Evolutionary conservation across 2,113 vertebrate genomes (phyloP).

Genomic region (Prinia subflava): DNA sequence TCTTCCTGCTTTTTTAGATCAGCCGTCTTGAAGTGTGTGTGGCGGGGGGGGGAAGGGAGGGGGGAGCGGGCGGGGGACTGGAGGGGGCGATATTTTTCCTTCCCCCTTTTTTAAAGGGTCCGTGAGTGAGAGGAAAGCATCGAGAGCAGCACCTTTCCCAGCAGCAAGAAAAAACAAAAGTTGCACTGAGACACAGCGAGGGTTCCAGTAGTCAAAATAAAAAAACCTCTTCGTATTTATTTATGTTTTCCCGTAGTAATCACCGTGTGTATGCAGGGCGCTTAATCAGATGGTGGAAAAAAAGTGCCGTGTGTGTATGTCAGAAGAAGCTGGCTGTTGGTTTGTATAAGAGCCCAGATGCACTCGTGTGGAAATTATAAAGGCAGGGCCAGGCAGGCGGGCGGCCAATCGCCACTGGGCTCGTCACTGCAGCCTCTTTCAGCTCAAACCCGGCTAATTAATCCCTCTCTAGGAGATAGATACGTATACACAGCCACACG

Average conservation of each 20-base stretch:
- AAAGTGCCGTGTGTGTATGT: conserved; percentile 78
- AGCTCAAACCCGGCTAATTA: conserved; percentile 88
- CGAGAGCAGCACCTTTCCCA: conserved; percentile 69
- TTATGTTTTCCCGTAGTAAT: conserved; percentile 71
- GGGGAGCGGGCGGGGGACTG: not conserved
- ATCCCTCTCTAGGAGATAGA: conserved; percentile 79
- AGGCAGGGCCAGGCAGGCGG: conserved; percentile 90
- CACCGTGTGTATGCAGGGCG: conserved; percentile 64
- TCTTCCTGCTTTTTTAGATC: conserved; percentile 66
- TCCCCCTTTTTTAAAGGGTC: conserved; percentile 64
- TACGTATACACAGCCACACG: conserved; percentile 55
- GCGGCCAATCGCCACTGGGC: conserved; percentile 89
- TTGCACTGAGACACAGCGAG: conserved; percentile 69
- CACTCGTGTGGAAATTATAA: conserved; percentile 90
- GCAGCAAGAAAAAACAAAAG: conserved; percentile 65
- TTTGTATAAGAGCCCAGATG: conserved; percentile 89
- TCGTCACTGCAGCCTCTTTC: conserved; percentile 87
- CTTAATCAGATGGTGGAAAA: conserved; percentile 68
- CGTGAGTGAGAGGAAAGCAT: conserved; percentile 37
- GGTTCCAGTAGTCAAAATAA: conserved; percentile 74
- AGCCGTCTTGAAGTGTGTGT: conserved; percentile 48
- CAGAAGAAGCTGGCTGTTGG: conserved; percentile 79
- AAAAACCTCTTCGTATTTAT: conserved; percentile 72
- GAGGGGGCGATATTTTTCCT: conserved; percentile 39
- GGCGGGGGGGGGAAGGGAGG: not conserved